A percentile compares a stretch with the other conserved stretches of the same genome.
These are phyloP conservation scores for Philopedon plagiatum DNA, from an alignment of 2,888 invertebrate genomes.

Conservation along the genomic window DNA sequence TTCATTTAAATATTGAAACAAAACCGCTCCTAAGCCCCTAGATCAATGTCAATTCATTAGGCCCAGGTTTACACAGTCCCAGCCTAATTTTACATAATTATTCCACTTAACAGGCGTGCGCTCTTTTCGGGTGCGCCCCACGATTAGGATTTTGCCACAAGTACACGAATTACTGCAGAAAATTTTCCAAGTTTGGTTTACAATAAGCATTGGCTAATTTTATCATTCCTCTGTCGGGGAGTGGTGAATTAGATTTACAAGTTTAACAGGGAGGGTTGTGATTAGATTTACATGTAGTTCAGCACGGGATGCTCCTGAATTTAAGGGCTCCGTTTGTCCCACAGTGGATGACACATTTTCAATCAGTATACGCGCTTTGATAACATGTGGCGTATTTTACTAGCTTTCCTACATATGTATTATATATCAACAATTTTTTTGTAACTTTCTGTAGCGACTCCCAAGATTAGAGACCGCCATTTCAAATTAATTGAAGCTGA, in stretches of 20 bases:
- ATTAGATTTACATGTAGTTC: constrained; percentile 69
- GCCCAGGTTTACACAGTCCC: constrained; percentile 66
- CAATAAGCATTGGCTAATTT: constrained; percentile 71
- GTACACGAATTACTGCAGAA: constrained; percentile 68
- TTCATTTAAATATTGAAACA: constrained; percentile 66
- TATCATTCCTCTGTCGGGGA: constrained; percentile 67
- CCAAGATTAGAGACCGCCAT: too few species aligned
- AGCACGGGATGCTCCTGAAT: constrained; percentile 56
- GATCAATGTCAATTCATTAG: constrained; percentile 70
- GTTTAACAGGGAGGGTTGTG: constrained; percentile 68
- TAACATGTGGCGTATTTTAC: constrained; percentile 12
- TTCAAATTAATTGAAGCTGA: too few species aligned
- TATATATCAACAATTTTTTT: too few species aligned
- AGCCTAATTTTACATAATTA: constrained; percentile 68
- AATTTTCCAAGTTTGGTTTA: constrained; percentile 72
- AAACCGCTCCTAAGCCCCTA: constrained; percentile 61
- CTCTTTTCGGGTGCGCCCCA: constrained; percentile 2
- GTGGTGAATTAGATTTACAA: constrained; percentile 70
- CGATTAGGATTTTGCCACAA: constrained; percentile 61
- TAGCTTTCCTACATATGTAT: too few species aligned
- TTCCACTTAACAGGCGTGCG: constrained; percentile 61
- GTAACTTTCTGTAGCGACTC: too few species aligned
- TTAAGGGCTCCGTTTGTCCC: constrained; percentile 58
- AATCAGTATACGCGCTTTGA: constrained; percentile 63
- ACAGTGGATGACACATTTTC: constrained; percentile 66